These are phyloP conservation scores for Amphipyra tragopoginis DNA, from an alignment of 2,888 invertebrate species.

Conservation along the genomic window DNA sequence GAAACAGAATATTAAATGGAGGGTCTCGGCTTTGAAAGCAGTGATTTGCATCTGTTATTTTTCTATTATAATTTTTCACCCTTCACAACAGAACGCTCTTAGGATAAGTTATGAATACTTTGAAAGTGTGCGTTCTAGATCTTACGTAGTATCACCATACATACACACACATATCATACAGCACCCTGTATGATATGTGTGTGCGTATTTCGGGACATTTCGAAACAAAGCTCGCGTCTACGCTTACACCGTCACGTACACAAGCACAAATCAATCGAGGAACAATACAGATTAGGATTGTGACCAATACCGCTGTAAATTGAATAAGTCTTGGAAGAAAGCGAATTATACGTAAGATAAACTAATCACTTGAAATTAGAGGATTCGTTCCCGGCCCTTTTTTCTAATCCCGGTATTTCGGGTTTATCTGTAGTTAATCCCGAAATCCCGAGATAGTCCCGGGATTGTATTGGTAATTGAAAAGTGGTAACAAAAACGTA, in stretches of 20 bases:
- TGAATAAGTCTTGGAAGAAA: too few species aligned
- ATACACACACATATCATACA: too few species aligned
- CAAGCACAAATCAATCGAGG: slow-evolving; percentile 6
- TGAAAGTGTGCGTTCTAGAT: slow-evolving; percentile 23
- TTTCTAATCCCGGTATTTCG: too few species aligned
- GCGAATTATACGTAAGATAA: too few species aligned
- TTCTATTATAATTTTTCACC: slow-evolving; percentile 23
- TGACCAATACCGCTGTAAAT: not conserved
- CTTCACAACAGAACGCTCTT: slow-evolving; percentile 27
- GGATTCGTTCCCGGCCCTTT: too few species aligned
- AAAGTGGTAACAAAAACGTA: too few species aligned
- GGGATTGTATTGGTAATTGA: too few species aligned
- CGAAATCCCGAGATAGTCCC: too few species aligned
- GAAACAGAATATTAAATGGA: slow-evolving; percentile 43
- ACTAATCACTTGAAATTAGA: too few species aligned
- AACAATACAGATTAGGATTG: slow-evolving; percentile 2
- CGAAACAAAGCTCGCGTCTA: slow-evolving; percentile 34
- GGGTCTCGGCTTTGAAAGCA: slow-evolving; percentile 25
- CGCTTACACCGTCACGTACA: slow-evolving; percentile 50
- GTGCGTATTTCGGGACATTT: slow-evolving; percentile 46
- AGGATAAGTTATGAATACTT: slow-evolving; percentile 8
- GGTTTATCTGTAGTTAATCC: too few species aligned
- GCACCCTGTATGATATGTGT: slow-evolving; percentile 12
- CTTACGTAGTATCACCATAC: slow-evolving; percentile 11
- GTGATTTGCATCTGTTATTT: slow-evolving; percentile 44